Conservation (phyloP, 2,888 invertebrate species). For the Lepetodrilus schrolli region DNA sequence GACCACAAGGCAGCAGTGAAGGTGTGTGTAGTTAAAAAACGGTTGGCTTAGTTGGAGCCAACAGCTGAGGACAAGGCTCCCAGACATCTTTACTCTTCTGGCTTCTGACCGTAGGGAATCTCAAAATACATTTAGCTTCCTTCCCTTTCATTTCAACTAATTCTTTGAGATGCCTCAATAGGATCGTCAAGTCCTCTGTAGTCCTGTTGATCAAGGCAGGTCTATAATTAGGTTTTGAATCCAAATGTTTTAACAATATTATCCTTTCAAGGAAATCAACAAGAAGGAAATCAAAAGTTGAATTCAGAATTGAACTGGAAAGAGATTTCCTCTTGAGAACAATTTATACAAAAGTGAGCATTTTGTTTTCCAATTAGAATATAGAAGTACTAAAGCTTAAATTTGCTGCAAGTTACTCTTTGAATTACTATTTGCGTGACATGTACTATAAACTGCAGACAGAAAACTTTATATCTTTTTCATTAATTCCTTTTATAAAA, state of each 20-base stretch:
- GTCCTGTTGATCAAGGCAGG: background rate
- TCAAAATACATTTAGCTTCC: conserved; percentile 4
- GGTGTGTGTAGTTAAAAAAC: background rate
- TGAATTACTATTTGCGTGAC: too few species aligned
- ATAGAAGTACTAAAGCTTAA: background rate
- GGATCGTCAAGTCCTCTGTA: background rate
- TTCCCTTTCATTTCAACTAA: background rate
- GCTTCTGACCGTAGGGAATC: background rate
- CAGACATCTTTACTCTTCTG: too few species aligned
- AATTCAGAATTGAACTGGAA: background rate
- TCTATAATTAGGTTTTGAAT: conserved; percentile 16
- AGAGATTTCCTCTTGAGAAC: background rate
- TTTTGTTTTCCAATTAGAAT: background rate
- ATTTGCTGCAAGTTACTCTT: too few species aligned
- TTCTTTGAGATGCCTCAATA: background rate
- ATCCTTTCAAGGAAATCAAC: background rate
- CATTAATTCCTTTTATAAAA: too few species aligned
- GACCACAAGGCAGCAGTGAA: background rate
- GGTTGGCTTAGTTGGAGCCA: background rate
- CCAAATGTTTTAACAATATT: background rate
- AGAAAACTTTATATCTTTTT: too few species aligned
- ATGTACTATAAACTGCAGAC: too few species aligned
- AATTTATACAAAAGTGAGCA: background rate
- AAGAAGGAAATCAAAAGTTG: conserved; percentile 5
- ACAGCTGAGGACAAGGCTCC: too few species aligned